Conservation (phyloP, 2,113 vertebrate genomes). For the Pimephales promelas region DNA sequence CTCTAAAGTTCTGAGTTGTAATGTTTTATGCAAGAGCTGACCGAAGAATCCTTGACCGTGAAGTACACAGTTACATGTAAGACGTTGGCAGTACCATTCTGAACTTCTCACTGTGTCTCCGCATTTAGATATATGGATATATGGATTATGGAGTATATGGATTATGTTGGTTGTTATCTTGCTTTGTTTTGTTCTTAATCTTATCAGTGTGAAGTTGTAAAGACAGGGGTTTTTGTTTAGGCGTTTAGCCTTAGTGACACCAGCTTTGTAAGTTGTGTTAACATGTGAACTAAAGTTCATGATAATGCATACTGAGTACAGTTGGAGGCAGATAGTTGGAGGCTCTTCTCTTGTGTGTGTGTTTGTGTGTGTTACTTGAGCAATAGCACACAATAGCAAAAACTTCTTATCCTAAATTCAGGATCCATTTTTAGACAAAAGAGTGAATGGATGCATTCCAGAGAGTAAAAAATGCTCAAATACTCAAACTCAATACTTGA, state of each 20-base stretch:
- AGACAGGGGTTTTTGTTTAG: background rate
- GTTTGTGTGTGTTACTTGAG: background rate
- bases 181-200: background rate
- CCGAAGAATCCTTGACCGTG: constrained; percentile 40
- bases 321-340: background rate
- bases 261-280: background rate
- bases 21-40: constrained; percentile 41
- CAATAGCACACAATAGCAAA: background rate
- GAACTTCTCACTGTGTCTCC: background rate
- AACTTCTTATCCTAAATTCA: background rate
- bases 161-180: background rate
- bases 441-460: background rate
- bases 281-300: background rate
- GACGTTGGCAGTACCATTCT: background rate
- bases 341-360: background rate
- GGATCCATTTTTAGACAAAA: background rate
- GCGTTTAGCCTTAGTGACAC: background rate
- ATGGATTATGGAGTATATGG: background rate
- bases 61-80: constrained; percentile 13
- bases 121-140: too few species aligned
- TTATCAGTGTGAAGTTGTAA: constrained; percentile 5
- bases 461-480: background rate
- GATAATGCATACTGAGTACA: background rate
- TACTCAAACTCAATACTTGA: too few species aligned
- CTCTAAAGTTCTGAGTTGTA: constrained; percentile 34